A percentile compares a stretch with the other conserved stretches of the same genome.
Evolutionary conservation across 2,113 vertebrate species (phyloP).

Genomic region (Phrynosoma blainvillii): DNA sequence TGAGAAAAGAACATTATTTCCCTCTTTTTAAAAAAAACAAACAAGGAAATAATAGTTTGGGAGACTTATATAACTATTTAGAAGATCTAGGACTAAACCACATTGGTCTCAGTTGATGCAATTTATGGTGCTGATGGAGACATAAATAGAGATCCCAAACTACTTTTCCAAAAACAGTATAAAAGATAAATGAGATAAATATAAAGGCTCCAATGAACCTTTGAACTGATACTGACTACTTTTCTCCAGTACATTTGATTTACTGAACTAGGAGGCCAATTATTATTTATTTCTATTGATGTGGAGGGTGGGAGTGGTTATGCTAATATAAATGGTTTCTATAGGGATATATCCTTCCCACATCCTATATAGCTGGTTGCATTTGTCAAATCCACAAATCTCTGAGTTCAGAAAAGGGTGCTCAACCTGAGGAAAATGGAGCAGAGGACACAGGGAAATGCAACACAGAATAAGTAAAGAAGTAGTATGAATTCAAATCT

Average conservation of each 20-base stretch:
- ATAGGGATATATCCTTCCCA: not conserved
- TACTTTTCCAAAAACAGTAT: not conserved
- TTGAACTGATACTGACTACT: not conserved
- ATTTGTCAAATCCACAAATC: not conserved
- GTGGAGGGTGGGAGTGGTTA: too few species aligned
- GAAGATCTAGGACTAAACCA: not conserved
- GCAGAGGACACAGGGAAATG: too few species aligned
- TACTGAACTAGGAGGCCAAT: not conserved
- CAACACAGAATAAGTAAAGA: too few species aligned
- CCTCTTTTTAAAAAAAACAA: constrained; percentile 1
- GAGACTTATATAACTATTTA: constrained; percentile 8
- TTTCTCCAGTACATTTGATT: not conserved
- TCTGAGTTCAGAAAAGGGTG: not conserved
- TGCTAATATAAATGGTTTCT: not conserved
- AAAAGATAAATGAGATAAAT: not conserved
- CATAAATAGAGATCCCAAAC: not conserved
- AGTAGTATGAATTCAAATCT: too few species aligned
- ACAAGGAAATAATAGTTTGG: constrained; percentile 47
- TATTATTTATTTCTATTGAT: too few species aligned
- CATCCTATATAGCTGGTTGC: not conserved
- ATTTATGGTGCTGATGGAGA: not conserved
- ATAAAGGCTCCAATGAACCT: not conserved
- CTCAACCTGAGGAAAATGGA: too few species aligned
- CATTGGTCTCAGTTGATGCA: not conserved
- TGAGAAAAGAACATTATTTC: constrained; percentile 55